A percentile compares a stretch with the other conserved stretches of the same genome.
Evolutionary conservation across 1,140 invertebrate genomes (phyloP).

Genomic region (Chelonus insularis): DNA sequence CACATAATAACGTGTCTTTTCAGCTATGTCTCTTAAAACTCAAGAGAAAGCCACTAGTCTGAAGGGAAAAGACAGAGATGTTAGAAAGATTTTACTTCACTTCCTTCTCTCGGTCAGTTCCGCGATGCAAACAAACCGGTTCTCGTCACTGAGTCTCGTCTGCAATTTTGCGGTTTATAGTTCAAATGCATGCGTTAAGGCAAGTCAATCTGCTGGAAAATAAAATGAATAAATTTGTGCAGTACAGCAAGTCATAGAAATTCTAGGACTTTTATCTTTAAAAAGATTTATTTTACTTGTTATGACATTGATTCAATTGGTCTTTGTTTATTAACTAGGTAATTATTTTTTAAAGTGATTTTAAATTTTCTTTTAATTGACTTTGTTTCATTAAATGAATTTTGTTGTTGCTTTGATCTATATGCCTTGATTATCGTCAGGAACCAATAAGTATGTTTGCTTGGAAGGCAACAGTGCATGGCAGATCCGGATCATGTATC

Average conservation of each 20-base stretch:
- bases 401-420: not conserved
- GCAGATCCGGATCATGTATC: constrained; percentile 19
- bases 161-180: constrained; percentile 27
- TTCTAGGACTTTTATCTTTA: too few relatives aligned
- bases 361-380: too few relatives aligned
- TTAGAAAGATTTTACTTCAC: constrained; percentile 13
- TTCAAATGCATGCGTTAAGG: constrained; percentile 23
- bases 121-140: constrained; percentile 27
- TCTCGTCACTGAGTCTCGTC: constrained; percentile 15
- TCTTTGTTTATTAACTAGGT: too few relatives aligned
- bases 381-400: too few relatives aligned
- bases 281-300: too few relatives aligned
- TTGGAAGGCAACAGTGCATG: constrained; percentile 8
- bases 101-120: constrained; percentile 25
- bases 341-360: too few relatives aligned
- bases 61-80: not conserved
- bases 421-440: not conserved
- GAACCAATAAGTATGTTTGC: not conserved
- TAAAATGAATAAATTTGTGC: constrained; percentile 3
- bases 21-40: not conserved
- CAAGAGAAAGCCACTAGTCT: not conserved
- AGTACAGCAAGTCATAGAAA: too few relatives aligned
- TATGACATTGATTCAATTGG: too few relatives aligned
- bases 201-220: constrained; percentile 2
- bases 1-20: not conserved